Conservation (phyloP, 2,797 vertebrate species). For the Atherinosoma microstoma region DNA sequence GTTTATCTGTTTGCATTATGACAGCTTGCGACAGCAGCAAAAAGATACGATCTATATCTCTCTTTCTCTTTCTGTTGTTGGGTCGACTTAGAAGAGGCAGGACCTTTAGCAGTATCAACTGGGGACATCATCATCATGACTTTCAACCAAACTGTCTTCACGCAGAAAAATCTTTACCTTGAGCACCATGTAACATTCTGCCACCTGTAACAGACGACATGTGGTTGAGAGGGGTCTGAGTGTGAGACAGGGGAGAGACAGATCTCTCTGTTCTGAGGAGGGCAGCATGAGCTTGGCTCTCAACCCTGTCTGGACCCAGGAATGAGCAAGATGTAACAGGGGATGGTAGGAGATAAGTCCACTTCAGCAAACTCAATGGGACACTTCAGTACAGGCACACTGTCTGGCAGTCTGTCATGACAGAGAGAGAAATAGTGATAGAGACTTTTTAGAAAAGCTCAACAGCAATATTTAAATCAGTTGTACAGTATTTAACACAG, state of each 20-base stretch:
- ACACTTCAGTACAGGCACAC: conserved; percentile 63
- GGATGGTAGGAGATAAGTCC: conserved; percentile 67
- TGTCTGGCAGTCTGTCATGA: conserved; percentile 39
- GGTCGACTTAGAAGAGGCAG: not conserved
- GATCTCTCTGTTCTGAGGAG: conserved; percentile 47
- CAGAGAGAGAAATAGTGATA: conserved; percentile 15
- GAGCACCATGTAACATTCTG: conserved; percentile 40
- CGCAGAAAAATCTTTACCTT: conserved; percentile 31
- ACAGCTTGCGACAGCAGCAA: too few relatives aligned
- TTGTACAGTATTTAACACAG: conserved; percentile 6
- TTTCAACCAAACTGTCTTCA: conserved; percentile 17
- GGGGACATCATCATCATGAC: conserved; percentile 11
- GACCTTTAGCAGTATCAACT: conserved; percentile 2
- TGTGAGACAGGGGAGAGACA: conserved; percentile 44
- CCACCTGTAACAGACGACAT: conserved; percentile 19
- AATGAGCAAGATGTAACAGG: conserved; percentile 46
- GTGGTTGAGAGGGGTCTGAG: conserved; percentile 40
- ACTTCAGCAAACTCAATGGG: conserved; percentile 67
- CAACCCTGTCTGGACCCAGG: conserved; percentile 55
- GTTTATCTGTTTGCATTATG: too few relatives aligned
- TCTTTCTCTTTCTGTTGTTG: too few relatives aligned
- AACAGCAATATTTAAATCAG: conserved; percentile 1
- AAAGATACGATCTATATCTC: not conserved
- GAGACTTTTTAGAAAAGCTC: conserved; percentile 11
- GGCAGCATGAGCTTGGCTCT: conserved; percentile 51